Evolutionary conservation across 2,113 vertebrate genomes (phyloP).

Genomic region (Lophura nycthemera): DNA sequence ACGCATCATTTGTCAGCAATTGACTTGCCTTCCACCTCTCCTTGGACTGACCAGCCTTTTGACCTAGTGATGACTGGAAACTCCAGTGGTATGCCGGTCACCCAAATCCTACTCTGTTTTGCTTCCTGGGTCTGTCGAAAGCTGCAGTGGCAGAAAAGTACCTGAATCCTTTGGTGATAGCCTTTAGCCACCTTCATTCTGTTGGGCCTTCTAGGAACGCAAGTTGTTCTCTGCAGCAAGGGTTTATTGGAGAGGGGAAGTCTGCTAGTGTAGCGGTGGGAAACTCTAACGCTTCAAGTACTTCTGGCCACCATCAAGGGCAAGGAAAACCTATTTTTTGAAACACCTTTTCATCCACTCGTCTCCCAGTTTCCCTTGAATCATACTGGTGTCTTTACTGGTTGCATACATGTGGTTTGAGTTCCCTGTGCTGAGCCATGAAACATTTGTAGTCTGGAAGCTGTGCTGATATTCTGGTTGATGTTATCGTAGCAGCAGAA

Average conservation of each 20-base stretch:
- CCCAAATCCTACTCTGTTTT: neutral
- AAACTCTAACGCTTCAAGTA: neutral
- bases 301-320: neutral
- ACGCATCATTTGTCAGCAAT: neutral
- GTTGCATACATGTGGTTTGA: accelerated
- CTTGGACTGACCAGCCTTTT: neutral
- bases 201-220: neutral
- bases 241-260: neutral
- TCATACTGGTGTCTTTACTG: neutral
- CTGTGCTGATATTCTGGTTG: slow-evolving; percentile 5
- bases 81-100: neutral
- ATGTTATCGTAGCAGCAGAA: neutral
- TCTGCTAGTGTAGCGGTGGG: neutral
- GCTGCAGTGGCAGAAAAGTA: neutral
- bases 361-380: neutral
- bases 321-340: accelerated
- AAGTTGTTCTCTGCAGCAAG: neutral
- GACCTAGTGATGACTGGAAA: accelerated
- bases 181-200: neutral
- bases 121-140: neutral
- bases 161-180: neutral
- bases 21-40: neutral
- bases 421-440: neutral
- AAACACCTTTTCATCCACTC: neutral
- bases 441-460: neutral